phyloP scores from a whole-genome alignment of 30 jellyfish, hydroid and myxozoan species.

The Pseudorhiza aurosa region DNA sequence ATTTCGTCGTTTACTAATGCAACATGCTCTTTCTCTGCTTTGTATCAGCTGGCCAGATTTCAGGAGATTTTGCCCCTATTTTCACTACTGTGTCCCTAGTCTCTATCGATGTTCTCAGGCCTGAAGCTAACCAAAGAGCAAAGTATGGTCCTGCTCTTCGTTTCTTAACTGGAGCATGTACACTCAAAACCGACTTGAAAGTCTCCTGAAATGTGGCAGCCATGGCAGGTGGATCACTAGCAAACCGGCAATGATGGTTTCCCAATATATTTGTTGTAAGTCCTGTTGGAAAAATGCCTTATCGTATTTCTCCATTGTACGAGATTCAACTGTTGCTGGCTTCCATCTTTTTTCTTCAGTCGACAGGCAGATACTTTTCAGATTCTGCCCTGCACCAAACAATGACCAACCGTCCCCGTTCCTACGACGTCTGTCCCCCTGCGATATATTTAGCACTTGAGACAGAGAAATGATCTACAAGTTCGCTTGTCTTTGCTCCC shows the following conservation, averaged over 20 bases:
- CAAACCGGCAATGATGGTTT: neutral
- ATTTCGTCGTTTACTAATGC: too few species aligned
- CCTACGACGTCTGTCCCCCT: neutral
- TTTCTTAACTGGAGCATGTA: conserved; percentile 28
- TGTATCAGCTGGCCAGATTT: neutral
- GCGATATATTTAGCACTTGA: neutral
- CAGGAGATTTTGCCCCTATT: neutral
- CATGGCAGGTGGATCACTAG: conserved; percentile 28
- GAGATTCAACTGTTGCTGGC: conserved; percentile 22
- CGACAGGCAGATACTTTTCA: conserved; percentile 26
- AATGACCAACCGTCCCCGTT: neutral
- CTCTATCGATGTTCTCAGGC: neutral
- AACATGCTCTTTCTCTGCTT: neutral
- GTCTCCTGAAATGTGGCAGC: conserved; percentile 24
- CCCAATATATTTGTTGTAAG: neutral
- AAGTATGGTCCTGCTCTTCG: conserved; percentile 12
- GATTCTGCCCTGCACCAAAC: neutral
- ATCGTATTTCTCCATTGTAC: conserved; percentile 12
- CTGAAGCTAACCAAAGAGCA: conserved; percentile 26
- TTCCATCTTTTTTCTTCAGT: neutral
- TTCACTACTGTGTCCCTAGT: neutral
- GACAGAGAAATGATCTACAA: neutral
- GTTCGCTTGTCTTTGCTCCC: too few species aligned
- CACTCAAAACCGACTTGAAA: neutral
- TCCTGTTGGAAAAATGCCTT: conserved; percentile 17